phyloP scores from a whole-genome alignment of 2,888 invertebrate genomes.

The Lycocerus yunnanus region DNA sequence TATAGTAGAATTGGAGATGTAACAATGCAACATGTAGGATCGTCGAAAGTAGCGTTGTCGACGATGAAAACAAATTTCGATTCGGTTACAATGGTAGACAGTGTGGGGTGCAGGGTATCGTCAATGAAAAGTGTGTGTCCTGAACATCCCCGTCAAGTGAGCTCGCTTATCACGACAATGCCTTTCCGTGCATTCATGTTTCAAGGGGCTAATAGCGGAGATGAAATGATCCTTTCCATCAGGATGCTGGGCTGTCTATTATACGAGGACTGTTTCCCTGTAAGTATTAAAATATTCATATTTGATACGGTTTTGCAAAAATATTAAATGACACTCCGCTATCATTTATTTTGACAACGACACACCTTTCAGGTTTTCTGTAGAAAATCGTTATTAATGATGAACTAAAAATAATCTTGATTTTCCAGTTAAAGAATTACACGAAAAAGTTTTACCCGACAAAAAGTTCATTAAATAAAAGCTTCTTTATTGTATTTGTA shows the following conservation, averaged over 20 bases:
- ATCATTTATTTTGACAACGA: neutral
- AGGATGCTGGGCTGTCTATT: slow-evolving; percentile 62
- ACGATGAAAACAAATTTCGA: slow-evolving; percentile 42
- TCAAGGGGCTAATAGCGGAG: slow-evolving; percentile 62
- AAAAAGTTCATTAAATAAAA: neutral
- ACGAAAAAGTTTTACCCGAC: neutral
- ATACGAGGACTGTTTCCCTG: slow-evolving; percentile 58
- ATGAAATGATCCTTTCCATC: slow-evolving; percentile 62
- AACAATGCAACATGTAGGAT: slow-evolving; percentile 48
- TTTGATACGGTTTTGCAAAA: neutral
- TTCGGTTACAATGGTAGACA: slow-evolving; percentile 53
- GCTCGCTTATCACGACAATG: slow-evolving; percentile 54
- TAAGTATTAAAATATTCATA: slow-evolving; percentile 40
- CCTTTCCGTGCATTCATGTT: slow-evolving; percentile 63
- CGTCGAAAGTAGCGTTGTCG: slow-evolving; percentile 22
- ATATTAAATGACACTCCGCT: neutral
- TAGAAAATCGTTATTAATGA: neutral
- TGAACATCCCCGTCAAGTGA: slow-evolving; percentile 51
- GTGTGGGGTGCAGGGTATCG: slow-evolving; percentile 57
- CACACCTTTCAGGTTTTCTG: neutral
- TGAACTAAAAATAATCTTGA: neutral
- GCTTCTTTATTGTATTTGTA: neutral
- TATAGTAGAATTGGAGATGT: slow-evolving; percentile 62
- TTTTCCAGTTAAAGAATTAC: neutral
- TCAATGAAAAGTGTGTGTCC: slow-evolving; percentile 57